Evolutionary conservation across 2,113 vertebrate genomes (phyloP), one percentile per base, ranked within the genome.

Genomic region (Martes martes): DNA sequence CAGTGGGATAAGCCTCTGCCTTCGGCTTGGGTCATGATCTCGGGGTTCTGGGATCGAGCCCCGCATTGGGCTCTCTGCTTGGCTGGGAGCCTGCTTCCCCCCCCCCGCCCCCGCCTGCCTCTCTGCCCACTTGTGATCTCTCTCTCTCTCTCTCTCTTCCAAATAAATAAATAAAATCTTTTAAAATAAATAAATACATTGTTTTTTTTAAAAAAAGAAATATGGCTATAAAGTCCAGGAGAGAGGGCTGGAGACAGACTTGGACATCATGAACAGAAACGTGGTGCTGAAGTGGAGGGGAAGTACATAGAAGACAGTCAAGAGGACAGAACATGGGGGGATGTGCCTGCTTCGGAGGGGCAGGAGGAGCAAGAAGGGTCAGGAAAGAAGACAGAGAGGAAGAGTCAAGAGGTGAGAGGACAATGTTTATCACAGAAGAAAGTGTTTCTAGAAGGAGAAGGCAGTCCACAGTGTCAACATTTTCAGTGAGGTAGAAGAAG

Each of bases 261-360:
- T 59, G 55, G 57, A 79, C 84, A 55, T 16, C 21, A 39, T 26
- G 6, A 45, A 13, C 26, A 42, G 4, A 67, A 61, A 93, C n/a
- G 2, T 4, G 39, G 2, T 10, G 11, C 7, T 5, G 50, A 50
- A 65, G 45, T 31, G 42, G 31, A 57, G 65, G 42, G 28, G 50
- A 85, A 65, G 33, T 0, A 1, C 0, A 1, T 6, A 9, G 74
- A 76, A 65, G 63, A 52, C 3, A 0, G 18, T 21, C 82, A 26
- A 11, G 63, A 55, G 19, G 39, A 16, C 15, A 87, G 39, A 79
- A 19, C 3, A 3, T 78, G 21, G 31, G 15, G 28, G 19, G 47
- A 4, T 33, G 28, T 11, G 23, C 28, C 59, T 63, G 13, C 28
- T 36, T 79, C 74, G 36, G 14, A 36, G 15, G 65, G 7, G 47